phyloP scores from a whole-genome alignment of 2,113 vertebrate species.

The Sula dactylatra region DNA sequence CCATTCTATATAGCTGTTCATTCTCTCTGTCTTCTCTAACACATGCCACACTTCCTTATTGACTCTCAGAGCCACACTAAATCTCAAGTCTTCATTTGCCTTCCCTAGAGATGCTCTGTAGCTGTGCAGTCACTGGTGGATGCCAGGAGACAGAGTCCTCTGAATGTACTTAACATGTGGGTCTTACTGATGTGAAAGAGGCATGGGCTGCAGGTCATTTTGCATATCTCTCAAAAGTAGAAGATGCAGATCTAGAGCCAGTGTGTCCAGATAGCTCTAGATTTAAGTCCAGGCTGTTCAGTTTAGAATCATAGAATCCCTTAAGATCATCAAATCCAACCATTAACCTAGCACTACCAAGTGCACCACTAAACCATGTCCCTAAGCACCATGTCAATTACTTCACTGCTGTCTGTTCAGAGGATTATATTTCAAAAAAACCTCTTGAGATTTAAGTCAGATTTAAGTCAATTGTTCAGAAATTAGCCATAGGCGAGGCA shows the following conservation, averaged over 20 bases:
- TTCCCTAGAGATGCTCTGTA: neutral
- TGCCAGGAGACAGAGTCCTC: neutral
- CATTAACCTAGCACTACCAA: neutral
- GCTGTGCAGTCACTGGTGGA: neutral
- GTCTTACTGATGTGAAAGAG: neutral
- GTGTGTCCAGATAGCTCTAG: neutral
- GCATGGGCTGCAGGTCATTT: neutral
- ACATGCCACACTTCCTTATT: neutral
- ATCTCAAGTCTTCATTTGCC: neutral
- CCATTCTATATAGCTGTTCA: neutral
- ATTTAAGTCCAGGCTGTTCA: neutral
- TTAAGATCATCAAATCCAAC: neutral
- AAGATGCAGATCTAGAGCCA: neutral
- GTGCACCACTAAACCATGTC: neutral
- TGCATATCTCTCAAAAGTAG: neutral
- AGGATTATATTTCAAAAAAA: neutral
- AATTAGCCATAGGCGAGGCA: neutral
- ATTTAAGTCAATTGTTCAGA: neutral
- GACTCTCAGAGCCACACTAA: neutral
- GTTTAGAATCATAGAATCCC: neutral
- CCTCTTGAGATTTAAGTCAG: neutral
- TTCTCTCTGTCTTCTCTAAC: neutral
- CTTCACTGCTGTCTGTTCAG: neutral
- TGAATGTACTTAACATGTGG: neutral
- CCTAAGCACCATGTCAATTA: rapidly evolving